Percentiles rank a stretch among this genome's conserved stretches.
phyloP scores from a whole-genome alignment of 2,888 invertebrate genomes.

The Phanerotoma sp. region DNA sequence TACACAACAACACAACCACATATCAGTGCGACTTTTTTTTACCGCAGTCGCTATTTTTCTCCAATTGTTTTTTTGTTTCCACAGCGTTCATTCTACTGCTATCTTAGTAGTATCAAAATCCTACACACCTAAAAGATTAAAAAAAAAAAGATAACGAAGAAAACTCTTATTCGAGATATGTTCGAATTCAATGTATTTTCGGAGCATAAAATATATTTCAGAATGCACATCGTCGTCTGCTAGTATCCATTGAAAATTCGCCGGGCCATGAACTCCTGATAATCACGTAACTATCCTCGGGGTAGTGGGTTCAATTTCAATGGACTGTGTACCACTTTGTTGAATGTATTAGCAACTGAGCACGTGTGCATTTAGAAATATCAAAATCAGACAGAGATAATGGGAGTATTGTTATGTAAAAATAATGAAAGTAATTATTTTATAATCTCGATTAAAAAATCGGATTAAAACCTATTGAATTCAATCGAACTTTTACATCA shows the following conservation, averaged over 20 bases:
- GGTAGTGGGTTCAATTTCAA: neutral
- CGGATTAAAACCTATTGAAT: too few species aligned
- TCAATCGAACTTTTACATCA: too few species aligned
- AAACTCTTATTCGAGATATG: neutral
- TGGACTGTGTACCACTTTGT: neutral
- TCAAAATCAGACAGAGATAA: too few species aligned
- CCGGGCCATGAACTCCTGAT: constrained; percentile 3
- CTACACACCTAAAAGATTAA: neutral
- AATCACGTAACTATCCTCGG: constrained; percentile 7
- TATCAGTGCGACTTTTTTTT: constrained; percentile 6
- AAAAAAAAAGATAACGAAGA: neutral
- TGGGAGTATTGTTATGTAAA: too few species aligned
- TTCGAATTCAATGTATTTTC: neutral
- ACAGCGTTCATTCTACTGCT: too few species aligned
- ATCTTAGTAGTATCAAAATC: too few species aligned
- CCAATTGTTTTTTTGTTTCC: neutral
- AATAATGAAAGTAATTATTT: too few species aligned
- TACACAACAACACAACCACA: constrained; percentile 37
- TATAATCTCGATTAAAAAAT: too few species aligned
- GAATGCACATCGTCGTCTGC: neutral
- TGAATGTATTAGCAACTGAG: neutral
- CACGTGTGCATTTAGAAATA: too few species aligned
- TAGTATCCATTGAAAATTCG: constrained; percentile 2
- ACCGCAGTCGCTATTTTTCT: neutral
- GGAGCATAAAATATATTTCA: neutral